Evolutionary conservation across 1,140 invertebrate genomes (phyloP).

Genomic region (Halictus rubicundus): DNA sequence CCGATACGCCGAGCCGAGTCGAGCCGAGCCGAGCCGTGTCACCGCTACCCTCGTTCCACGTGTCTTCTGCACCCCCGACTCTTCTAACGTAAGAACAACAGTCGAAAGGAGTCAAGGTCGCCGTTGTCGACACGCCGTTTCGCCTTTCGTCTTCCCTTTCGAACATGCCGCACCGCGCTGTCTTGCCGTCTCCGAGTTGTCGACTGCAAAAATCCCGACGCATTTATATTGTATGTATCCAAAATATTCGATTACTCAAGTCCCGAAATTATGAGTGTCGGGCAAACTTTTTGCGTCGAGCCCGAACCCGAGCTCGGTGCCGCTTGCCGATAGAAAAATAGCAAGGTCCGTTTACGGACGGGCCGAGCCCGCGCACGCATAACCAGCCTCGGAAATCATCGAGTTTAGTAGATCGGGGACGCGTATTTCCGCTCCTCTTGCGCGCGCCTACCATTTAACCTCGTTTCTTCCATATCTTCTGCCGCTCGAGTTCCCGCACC

Average conservation of each 20-base stretch:
- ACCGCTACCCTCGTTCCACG: slow-evolving; percentile 30
- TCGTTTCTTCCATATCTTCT: slow-evolving; percentile 35
- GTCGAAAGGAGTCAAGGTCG: slow-evolving; percentile 64
- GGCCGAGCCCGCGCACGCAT: background rate
- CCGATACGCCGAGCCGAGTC: slow-evolving; percentile 12
- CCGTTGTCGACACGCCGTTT: slow-evolving; percentile 34
- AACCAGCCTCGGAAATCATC: slow-evolving; percentile 22
- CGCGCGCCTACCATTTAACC: slow-evolving; percentile 31
- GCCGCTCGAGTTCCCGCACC: no score
- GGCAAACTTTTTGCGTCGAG: no score
- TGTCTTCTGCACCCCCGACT: slow-evolving; percentile 1
- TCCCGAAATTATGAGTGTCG: no score
- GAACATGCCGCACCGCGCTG: no score
- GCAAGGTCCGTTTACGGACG: background rate
- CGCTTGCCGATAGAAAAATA: slow-evolving; percentile 1
- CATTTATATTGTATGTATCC: no score
- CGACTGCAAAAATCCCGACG: no score
- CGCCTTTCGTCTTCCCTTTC: background rate
- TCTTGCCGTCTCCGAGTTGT: no score
- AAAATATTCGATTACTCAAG: no score
- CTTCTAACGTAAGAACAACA: slow-evolving; percentile 59
- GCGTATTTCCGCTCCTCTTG: slow-evolving; percentile 29
- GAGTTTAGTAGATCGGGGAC: slow-evolving; percentile 36
- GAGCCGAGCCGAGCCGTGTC: background rate
- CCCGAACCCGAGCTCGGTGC: no score